Base-by-base conservation (phyloP, 2,113 vertebrate genomes). In the Heterotis niloticus region DNA sequence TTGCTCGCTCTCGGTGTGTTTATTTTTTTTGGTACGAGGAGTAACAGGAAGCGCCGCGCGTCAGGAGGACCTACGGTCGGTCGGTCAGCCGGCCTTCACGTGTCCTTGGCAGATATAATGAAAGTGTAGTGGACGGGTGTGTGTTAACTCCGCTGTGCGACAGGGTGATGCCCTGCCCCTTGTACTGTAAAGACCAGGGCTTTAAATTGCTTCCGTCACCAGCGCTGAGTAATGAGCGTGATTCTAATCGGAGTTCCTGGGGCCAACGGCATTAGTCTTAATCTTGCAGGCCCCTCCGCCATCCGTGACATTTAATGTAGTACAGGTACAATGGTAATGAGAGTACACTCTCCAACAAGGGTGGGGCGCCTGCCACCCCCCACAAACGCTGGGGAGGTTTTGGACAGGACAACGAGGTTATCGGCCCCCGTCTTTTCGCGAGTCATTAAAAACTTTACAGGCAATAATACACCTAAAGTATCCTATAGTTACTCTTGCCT, bases 241-340 rank as follows among this genome's bases (percentile, higher is more conserved):
- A 85, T 90, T 91, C 87, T 91, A 91, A 92, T 92, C 90, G 83
- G 87, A 90, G 88, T 89, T 90, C 89, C 88, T 89, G 88, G 85
- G 89, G 91, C 90, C 89, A 90, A 82, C 83, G 80, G 88, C 89
- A 92, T 92, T 92, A 91, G 90, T 92, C 91, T 91, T 91, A 89
- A 92, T 92, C 91, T 90, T 86, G 66, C 73, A 28, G 84, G 81
- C 86, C 86, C 88, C 83, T 84, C 86, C 88, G 85, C 87, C 75
- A 85, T 84, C 88, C 85, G 83, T 90, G 91, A 90, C 91, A 91
- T 90, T 89, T 92, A 91, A 92, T 91, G 87, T 87, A 90, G 89
- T 89, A 86, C 88, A 86, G 84, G 86, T 88, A 89, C 86, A 87
- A 87, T 85, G 79, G 87, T 90, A 91, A 92, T 90, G 91, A 90